Base-by-base conservation (phyloP, 2,113 vertebrate species). In the Mus pahari region DNA sequence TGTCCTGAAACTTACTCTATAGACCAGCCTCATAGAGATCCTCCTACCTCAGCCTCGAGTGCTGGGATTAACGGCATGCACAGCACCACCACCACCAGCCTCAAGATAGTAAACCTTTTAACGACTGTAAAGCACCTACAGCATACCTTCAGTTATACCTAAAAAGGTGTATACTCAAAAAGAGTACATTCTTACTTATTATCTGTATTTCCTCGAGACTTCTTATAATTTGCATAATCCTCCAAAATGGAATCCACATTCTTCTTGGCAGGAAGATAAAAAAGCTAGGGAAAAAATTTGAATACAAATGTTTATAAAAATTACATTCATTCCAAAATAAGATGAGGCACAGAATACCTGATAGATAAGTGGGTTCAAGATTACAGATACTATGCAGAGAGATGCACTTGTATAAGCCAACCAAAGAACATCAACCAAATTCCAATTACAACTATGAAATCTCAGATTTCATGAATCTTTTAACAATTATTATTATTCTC, bases 171-270 rank as follows among this genome's bases (percentile, higher is more conserved):
- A 39, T 31, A 93, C 2, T 73, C 62, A 93, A 89, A 92, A 93
- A 10, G 20, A 36, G 0, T 22, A 26, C 45, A 53, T 9, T 93
- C 99, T 99, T 99, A 99, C 99, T 99, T 99, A 98, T 99, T 99
- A 98, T 99, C 99, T 19, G 99, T 99, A 97, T 99, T 99, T 97
- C 99, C 99, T 98, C 99, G 99, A 16, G 99, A 99, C 95, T 99
- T 99, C 98, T 99, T 99, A 92, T 99, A 99, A 98, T 98, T 99
- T 97, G 99, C 99, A 98, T 99, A 99, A 98, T 99, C 99, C 98
- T 99, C 99, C 70, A 99, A 97, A 95, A 99, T 99, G 60, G 99
- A 97, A 89, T 99, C 99, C 60, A 99, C 99, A 2, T 99, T 99
- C 98, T 99, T 99, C 98, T 99, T 99, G 89, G 99, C 99, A 98